Base-by-base conservation (phyloP, 1,140 invertebrate genomes). In the Venturia canescens region DNA sequence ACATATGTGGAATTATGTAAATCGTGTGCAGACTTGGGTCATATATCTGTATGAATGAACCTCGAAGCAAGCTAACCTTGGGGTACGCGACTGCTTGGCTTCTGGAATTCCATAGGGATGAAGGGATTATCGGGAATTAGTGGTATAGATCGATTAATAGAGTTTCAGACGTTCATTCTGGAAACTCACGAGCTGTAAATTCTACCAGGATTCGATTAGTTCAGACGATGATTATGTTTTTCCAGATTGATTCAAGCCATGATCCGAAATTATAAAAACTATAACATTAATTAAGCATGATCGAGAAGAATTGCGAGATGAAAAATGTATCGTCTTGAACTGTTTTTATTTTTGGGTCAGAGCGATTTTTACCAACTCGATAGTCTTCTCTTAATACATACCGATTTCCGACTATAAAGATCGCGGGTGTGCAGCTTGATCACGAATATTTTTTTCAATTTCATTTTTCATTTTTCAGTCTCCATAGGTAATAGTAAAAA, bases 141-240 rank as follows among this genome's bases (percentile, higher is more conserved):
- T 23, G 60, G 60, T 63, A 26, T 63, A 63, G 60, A 63, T 63
- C 60, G 60, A 63, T 63, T 63, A 27, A 63, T 63, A 11, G 60
- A 26, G 60, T 63, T 63, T 63, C n/a, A 53, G 23, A 27, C 60
- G 2, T 23, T 3, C 60, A 63, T 15, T 27, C 23, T 63, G 23
- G 5, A 63, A 63, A 18, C n/a, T 13, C 60, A 63, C 60, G 60
- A 63, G 23, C 60, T 23, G 60, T 7, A 63, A 63, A 63, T 6
- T 63, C 60, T 9, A 23, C 26, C 23, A 23, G 60, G 60, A 63
- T 63, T 27, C 26, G 27, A 63, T 63, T 63, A 53, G 18, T 53
- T 5, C 50, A 53, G 50, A n/a, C 50, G n/a, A 53, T 21, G 7
- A 18, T 18, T n/a, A n/a, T n/a, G n/a, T 53, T 18, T n/a, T 18